Percentiles rank a stretch among this genome's conserved stretches.
phyloP scores from a whole-genome alignment of 2,113 vertebrate species.

The Columba janthina region DNA sequence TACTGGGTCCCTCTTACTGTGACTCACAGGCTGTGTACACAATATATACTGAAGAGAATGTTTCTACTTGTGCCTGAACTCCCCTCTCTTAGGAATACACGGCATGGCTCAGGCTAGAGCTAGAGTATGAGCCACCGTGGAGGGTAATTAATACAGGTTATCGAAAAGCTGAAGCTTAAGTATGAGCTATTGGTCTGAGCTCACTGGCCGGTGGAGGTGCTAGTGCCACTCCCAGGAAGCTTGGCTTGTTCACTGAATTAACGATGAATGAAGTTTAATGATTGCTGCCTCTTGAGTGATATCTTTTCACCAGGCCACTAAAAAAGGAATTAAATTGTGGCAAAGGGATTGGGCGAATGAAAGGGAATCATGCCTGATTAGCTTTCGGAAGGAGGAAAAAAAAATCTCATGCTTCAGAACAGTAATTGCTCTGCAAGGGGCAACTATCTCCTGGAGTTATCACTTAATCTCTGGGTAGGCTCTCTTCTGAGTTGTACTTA shows the following conservation, averaged over 20 bases:
- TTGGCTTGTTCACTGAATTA: not conserved
- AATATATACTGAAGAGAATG: not conserved
- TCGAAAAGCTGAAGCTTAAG: not conserved
- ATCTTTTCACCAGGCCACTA: not conserved
- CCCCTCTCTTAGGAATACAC: not conserved
- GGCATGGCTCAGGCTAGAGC: not conserved
- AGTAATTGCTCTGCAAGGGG: not conserved
- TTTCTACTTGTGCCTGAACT: not conserved
- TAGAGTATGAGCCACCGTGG: not conserved
- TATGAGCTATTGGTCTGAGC: not conserved
- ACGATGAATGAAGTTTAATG: not conserved
- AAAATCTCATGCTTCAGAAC: not conserved
- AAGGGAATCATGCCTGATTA: slow-evolving; percentile 7
- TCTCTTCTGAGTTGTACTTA: not conserved
- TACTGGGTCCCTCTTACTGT: not conserved
- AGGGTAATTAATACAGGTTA: not conserved
- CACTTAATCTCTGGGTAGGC: not conserved
- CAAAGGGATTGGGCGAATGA: not conserved
- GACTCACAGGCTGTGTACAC: not conserved
- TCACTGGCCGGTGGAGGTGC: not conserved
- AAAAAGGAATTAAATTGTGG: not conserved
- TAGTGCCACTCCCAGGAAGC: not conserved
- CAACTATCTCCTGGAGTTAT: slow-evolving; percentile 10
- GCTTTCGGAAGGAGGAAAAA: not conserved
- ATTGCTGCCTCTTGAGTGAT: not conserved